These are phyloP conservation scores for Drosophila fuyamai DNA, from an alignment of 1,140 invertebrate genomes.

Conservation along the genomic window DNA sequence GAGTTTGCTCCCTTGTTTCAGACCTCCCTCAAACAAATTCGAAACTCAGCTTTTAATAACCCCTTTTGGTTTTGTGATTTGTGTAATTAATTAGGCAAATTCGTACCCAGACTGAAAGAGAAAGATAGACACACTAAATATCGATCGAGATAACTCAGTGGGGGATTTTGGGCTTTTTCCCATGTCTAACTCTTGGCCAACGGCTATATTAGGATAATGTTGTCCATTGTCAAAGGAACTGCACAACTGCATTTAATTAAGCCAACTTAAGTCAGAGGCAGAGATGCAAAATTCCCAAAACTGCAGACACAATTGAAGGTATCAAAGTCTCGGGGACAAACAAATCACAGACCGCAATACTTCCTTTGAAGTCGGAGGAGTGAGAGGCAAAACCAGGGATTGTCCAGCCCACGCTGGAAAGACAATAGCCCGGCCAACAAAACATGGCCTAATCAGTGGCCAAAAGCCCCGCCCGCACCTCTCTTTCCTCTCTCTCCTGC, in stretches of 20 bases:
- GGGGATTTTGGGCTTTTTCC: constrained; percentile 6
- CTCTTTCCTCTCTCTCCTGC: neutral
- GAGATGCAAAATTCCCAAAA: constrained; percentile 48
- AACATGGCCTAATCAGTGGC: constrained; percentile 61
- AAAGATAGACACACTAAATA: constrained; percentile 23
- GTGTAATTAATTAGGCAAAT: constrained; percentile 81
- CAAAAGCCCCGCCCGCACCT: constrained; percentile 4
- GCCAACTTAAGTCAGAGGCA: constrained; percentile 62
- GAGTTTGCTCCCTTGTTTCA: constrained; percentile 6
- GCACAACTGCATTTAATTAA: constrained; percentile 74
- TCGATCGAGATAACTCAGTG: constrained; percentile 22
- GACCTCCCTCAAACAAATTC: neutral
- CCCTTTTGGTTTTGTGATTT: constrained; percentile 46
- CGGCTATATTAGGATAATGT: constrained; percentile 67
- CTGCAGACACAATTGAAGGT: constrained; percentile 60
- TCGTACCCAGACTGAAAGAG: constrained; percentile 50
- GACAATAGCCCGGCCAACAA: constrained; percentile 51
- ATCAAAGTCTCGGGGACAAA: constrained; percentile 59
- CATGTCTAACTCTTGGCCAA: constrained; percentile 6
- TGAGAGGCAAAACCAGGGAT: constrained; percentile 10
- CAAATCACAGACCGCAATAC: constrained; percentile 79
- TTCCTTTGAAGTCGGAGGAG: constrained; percentile 58
- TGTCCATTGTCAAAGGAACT: constrained; percentile 73
- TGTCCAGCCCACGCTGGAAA: constrained; percentile 34
- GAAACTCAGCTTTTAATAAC: constrained; percentile 29